A percentile compares a stretch with the other conserved stretches of the same genome.
Conservation (phyloP, 1,140 invertebrate species). For the Sarcophaga peregrina region DNA sequence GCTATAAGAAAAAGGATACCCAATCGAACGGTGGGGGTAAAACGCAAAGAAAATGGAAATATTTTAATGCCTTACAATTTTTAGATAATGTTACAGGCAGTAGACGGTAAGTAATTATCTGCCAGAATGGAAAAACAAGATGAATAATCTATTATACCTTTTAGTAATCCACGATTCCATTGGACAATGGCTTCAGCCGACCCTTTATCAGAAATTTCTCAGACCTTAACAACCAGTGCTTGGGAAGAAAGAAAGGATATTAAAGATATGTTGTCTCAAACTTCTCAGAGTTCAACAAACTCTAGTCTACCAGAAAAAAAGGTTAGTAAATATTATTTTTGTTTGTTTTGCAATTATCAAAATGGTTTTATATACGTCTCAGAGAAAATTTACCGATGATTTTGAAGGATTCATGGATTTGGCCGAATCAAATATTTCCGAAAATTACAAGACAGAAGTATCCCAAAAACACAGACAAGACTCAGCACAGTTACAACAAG, state of each 20-base stretch:
- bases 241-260: too few species aligned
- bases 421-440: constrained; percentile 3
- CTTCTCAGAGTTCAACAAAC: not conserved
- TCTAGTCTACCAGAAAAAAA: not conserved
- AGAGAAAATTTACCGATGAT: too few species aligned
- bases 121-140: not conserved
- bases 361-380: not conserved
- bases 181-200: not conserved
- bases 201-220: not conserved
- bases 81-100: not conserved
- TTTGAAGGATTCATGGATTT: not conserved
- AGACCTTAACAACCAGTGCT: not conserved
- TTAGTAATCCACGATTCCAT: not conserved
- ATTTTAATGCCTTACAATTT: not conserved
- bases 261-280: not conserved
- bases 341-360: too few species aligned
- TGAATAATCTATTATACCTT: not conserved
- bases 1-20: not conserved
- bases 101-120: not conserved
- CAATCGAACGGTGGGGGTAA: not conserved
- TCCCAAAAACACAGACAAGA: not conserved
- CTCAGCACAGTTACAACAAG: not conserved
- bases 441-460: constrained; percentile 7
- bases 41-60: constrained; percentile 5
- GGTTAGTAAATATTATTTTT: not conserved